Base-by-base conservation (phyloP, 2,113 vertebrate species). In the Platysternon megacephalum region DNA sequence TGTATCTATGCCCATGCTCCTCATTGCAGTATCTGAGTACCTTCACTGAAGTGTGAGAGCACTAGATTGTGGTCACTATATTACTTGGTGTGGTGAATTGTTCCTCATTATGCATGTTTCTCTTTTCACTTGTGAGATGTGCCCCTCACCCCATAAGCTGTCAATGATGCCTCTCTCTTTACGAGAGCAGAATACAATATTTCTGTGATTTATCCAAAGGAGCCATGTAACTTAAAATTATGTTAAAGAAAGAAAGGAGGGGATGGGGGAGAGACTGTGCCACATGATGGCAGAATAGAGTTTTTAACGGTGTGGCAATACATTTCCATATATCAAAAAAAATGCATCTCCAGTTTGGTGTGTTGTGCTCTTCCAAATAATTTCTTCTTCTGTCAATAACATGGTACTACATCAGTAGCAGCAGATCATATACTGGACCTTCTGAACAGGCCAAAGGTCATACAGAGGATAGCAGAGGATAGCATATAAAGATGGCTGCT, bases 141-240 rank as follows among this genome's bases (percentile, higher is more conserved):
- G 3, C 61, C 16, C 46, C 9, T 76, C n/a, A 16, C 61, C 2
- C 12, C 5, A 2, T 42, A 61, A 13, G 22, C 35, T 81, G 84
- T 84, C 21, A 32, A 58, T 32, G 58, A 24, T 74, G 24, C 16
- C 56, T 87, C 10, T 61, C n/a, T 72, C 56, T 80, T 51, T 24
- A 1, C 1, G n/a, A 80, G n/a, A 61, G 44, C 5, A 53, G 35
- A 17, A 39, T 39, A 24, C 74, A 84, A 1, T 26, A 11, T 72
- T 72, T 72, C 9, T 11, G 51, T 0, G 0, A 32, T 32, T 5
- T 5, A 39, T 13, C 2, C 76, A 80, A 53, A 0, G 26, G 7
- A 65, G 4, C 7, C 26, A 26, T 28, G 65, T 13, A 56, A 44
- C 19, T 86, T 32, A 79, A 79, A 82, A 86, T 53, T 83, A 26